Conservation (phyloP, 2,888 invertebrate genomes). For the Ctena decussata region DNA sequence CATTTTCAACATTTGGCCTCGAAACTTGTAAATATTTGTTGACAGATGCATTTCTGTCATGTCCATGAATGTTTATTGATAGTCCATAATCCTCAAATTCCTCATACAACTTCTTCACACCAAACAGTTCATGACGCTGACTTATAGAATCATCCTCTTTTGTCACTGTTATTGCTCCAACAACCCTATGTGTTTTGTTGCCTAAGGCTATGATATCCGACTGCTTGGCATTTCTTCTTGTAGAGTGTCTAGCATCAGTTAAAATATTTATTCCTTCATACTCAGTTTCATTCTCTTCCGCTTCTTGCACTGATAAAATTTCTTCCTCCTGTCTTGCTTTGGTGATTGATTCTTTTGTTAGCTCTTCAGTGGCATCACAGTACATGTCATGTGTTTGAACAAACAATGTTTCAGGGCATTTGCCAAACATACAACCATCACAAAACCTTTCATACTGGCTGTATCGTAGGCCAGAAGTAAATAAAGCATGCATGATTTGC, state of each 20-base stretch:
- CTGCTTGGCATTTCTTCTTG: slow-evolving; percentile 12
- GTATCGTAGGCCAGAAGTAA: neutral
- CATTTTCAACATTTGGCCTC: slow-evolving; percentile 7
- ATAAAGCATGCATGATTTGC: neutral
- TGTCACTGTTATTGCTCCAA: neutral
- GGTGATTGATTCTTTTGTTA: neutral
- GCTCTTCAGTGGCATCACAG: neutral
- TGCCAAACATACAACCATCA: neutral
- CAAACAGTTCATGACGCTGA: slow-evolving; percentile 20
- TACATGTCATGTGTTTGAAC: neutral
- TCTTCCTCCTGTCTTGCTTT: neutral
- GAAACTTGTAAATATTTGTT: slow-evolving; percentile 12
- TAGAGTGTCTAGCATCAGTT: slow-evolving; percentile 24
- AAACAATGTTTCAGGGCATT: neutral
- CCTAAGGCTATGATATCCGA: slow-evolving; percentile 18
- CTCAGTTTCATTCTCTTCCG: neutral
- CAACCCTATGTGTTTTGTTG: slow-evolving; percentile 17
- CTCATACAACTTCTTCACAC: slow-evolving; percentile 17
- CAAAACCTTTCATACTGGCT: slow-evolving; percentile 7
- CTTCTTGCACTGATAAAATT: neutral
- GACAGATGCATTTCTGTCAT: slow-evolving; percentile 18
- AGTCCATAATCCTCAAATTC: slow-evolving; percentile 9
- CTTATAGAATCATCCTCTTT: neutral
- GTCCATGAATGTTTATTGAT: slow-evolving; percentile 19
- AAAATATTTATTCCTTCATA: slow-evolving; percentile 25